Conservation (phyloP, 2,797 vertebrate species). For the Borostomias antarcticus region DNA sequence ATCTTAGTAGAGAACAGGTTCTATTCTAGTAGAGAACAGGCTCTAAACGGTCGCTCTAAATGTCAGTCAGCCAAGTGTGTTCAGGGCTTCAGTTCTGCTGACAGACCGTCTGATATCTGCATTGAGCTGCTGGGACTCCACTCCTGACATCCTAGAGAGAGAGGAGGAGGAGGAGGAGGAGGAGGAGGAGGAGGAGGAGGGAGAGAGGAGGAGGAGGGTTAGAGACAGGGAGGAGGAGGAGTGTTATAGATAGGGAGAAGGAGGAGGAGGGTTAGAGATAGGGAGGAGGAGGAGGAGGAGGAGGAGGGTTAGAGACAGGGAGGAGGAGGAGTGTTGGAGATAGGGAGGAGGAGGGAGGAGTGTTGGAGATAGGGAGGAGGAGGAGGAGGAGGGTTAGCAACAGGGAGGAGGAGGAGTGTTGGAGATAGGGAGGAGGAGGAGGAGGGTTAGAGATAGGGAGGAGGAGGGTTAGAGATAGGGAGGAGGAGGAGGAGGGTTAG, state of each 20-base stretch:
- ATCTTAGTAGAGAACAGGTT: too few relatives aligned
- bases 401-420: too few relatives aligned
- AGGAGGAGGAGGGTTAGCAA: background rate
- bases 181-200: conserved; percentile 24
- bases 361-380: background rate
- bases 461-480: conserved; percentile 3
- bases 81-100: conserved; percentile 42
- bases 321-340: conserved; percentile 13
- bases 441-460: too few relatives aligned
- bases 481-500: background rate
- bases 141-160: conserved; percentile 50
- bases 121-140: conserved; percentile 49
- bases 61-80: background rate
- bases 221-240: background rate
- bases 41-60: too few relatives aligned
- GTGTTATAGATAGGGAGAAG: conserved; percentile 10
- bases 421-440: background rate
- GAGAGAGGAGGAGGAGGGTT: background rate
- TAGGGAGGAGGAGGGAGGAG: background rate
- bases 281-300: conserved; percentile 12
- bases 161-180: conserved; percentile 15
- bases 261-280: conserved; percentile 14
- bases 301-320: background rate
- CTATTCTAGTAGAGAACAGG: too few relatives aligned
- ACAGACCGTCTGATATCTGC: conserved; percentile 48